Conservation (phyloP, 1,140 invertebrate genomes). For the Mizuhopecten yessoensis region DNA sequence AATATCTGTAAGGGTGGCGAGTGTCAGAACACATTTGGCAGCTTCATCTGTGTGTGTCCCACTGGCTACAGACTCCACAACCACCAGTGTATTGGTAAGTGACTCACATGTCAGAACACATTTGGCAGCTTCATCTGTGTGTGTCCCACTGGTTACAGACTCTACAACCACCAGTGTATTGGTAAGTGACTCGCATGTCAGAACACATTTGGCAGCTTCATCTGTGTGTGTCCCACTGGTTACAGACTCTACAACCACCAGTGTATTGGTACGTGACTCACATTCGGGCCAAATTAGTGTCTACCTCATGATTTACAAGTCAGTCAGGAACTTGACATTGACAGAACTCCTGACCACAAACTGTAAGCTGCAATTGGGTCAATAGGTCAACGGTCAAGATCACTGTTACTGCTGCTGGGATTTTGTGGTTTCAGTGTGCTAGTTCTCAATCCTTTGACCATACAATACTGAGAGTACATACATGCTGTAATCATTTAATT, state of each 20-base stretch:
- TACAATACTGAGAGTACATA: too few species aligned
- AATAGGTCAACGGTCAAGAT: too few species aligned
- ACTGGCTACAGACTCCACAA: slow-evolving; percentile 88
- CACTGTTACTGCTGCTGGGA: too few species aligned
- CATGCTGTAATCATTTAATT: too few species aligned
- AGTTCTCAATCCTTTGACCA: too few species aligned
- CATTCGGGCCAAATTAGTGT: too few species aligned
- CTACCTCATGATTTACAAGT: too few species aligned
- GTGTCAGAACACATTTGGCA: slow-evolving; percentile 95
- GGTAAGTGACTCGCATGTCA: slow-evolving; percentile 84
- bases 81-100: slow-evolving; percentile 89
- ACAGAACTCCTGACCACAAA: too few species aligned
- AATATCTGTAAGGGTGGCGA: slow-evolving; percentile 92
- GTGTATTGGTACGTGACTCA: slow-evolving; percentile 88
- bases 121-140: slow-evolving; percentile 93
- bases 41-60: slow-evolving; percentile 91
- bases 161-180: slow-evolving; percentile 88
- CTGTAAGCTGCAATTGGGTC: too few species aligned
- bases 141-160: slow-evolving; percentile 89
- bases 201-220: slow-evolving; percentile 94
- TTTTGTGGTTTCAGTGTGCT: too few species aligned
- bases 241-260: slow-evolving; percentile 87
- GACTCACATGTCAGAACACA: slow-evolving; percentile 86
- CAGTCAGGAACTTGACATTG: too few species aligned
- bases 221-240: slow-evolving; percentile 91